These are phyloP conservation scores for Drosophila sechellia DNA, from an alignment of 1,140 invertebrate species.

Conservation along the genomic window DNA sequence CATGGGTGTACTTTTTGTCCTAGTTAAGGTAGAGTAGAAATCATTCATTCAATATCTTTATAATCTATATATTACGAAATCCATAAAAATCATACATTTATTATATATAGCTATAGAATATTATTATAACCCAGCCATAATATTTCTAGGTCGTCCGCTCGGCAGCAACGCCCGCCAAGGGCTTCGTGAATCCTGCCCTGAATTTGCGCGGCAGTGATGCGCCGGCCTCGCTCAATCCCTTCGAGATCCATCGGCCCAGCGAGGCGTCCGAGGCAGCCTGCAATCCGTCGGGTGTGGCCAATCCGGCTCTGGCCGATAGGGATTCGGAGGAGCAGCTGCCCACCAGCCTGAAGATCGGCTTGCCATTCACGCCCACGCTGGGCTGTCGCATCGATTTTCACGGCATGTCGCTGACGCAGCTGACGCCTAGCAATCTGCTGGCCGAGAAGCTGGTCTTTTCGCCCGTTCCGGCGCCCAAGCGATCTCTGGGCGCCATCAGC, in stretches of 20 bases:
- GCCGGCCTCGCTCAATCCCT: slow-evolving; percentile 71
- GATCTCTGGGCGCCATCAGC: slow-evolving; percentile 71
- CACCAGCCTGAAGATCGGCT: slow-evolving; percentile 64
- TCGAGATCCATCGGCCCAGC: slow-evolving; percentile 71
- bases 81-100: background rate
- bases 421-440: slow-evolving; percentile 77
- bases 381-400: slow-evolving; percentile 81
- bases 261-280: slow-evolving; percentile 40
- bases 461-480: slow-evolving; percentile 56
- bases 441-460: slow-evolving; percentile 80
- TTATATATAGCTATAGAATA: background rate
- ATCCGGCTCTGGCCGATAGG: slow-evolving; percentile 53
- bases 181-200: slow-evolving; percentile 76
- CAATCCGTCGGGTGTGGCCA: slow-evolving; percentile 59
- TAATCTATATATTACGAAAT: background rate
- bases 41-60: no score
- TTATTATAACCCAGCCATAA: background rate
- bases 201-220: slow-evolving; percentile 73
- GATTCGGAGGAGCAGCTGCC: slow-evolving; percentile 34
- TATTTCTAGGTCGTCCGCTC: slow-evolving; percentile 60
- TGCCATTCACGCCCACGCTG: slow-evolving; percentile 78
- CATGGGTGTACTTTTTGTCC: background rate
- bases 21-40: background rate
- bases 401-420: slow-evolving; percentile 64
- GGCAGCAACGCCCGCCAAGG: slow-evolving; percentile 52